phyloP scores from a whole-genome alignment of 2,797 vertebrate genomes.

The Mus minutoides region DNA sequence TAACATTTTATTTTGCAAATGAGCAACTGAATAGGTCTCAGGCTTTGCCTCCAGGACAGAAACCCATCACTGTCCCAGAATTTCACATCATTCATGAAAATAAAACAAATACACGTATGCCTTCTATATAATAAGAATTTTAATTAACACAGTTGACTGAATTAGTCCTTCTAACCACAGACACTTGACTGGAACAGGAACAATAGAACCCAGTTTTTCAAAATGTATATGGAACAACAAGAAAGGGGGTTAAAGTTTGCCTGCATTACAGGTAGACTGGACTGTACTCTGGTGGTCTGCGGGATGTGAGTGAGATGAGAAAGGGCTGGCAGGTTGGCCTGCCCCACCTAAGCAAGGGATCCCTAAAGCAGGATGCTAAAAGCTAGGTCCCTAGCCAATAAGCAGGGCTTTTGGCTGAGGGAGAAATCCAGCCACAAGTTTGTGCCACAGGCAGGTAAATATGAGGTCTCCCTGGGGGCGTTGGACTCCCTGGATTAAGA shows the following conservation, averaged over 20 bases:
- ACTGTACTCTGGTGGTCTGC: too few species aligned
- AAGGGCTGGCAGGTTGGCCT: not conserved
- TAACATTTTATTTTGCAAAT: constrained; percentile 5
- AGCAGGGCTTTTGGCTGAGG: not conserved
- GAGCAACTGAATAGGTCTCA: not conserved
- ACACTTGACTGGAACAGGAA: not conserved
- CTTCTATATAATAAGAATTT: constrained; percentile 11
- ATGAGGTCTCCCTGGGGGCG: too few species aligned
- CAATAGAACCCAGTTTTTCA: not conserved
- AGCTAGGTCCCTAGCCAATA: not conserved
- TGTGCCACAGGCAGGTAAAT: not conserved
- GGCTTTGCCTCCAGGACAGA: not conserved
- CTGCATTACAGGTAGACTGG: not conserved
- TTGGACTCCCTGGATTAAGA: accelerated
- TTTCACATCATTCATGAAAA: not conserved
- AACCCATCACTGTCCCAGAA: not conserved
- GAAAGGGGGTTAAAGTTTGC: not conserved
- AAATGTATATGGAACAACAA: not conserved
- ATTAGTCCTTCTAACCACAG: not conserved
- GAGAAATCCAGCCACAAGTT: not conserved
- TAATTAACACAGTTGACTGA: not conserved
- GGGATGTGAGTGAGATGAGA: not conserved
- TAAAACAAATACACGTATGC: not conserved
- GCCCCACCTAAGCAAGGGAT: not conserved
- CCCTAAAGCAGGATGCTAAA: not conserved